Percentiles rank a stretch among this genome's conserved stretches.
Conservation (phyloP, 1,140 invertebrate genomes). For the Agraylea sexmaculata region DNA sequence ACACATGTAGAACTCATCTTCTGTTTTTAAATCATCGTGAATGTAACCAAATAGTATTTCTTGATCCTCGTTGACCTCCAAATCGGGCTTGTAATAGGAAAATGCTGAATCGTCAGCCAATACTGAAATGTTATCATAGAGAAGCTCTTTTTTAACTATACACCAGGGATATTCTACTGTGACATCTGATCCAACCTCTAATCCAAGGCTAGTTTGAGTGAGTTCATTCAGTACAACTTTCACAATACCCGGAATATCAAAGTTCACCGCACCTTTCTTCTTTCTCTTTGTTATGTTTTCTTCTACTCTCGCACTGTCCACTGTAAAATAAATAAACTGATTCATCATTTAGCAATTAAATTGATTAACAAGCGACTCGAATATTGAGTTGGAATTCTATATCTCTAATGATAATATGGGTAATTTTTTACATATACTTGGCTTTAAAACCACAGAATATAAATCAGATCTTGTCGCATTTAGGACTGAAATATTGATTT, state of each 20-base stretch:
- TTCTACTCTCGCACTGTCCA: no score
- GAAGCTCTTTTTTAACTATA: slow-evolving; percentile 44
- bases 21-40: slow-evolving; percentile 44
- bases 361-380: no score
- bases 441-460: no score
- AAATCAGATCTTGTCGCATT: no score
- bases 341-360: no score
- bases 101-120: slow-evolving; percentile 45
- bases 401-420: no score
- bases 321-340: no score
- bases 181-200: slow-evolving; percentile 43
- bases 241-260: slow-evolving; percentile 33
- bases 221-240: slow-evolving; percentile 31
- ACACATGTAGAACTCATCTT: slow-evolving; percentile 59
- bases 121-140: slow-evolving; percentile 45
- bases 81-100: slow-evolving; percentile 36
- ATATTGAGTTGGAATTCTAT: no score
- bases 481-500: no score
- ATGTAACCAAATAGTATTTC: slow-evolving; percentile 57
- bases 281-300: no score
- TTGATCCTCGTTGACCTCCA: slow-evolving; percentile 40
- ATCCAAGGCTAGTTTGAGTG: slow-evolving; percentile 37
- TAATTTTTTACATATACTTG: no score
- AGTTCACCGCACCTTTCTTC: slow-evolving; percentile 34
- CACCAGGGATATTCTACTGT: slow-evolving; percentile 65